phyloP scores from a whole-genome alignment of 1,140 invertebrate genomes.

The Drosophila pallidifrons region DNA sequence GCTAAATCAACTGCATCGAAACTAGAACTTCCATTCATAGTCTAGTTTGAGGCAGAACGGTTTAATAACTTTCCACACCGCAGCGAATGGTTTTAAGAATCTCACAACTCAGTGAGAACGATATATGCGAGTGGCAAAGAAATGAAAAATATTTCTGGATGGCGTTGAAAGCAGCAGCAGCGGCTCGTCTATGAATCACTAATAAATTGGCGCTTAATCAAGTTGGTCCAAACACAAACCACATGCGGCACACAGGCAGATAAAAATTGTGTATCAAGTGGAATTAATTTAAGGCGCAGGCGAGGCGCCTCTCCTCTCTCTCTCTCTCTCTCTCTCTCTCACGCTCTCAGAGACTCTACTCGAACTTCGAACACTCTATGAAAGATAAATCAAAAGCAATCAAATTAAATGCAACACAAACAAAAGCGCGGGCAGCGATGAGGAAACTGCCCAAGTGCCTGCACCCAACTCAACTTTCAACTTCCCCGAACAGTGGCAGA shows the following conservation, averaged over 20 bases:
- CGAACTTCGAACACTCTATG: slow-evolving; percentile 26
- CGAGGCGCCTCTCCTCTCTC: slow-evolving; percentile 52
- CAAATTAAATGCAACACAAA: slow-evolving; percentile 80
- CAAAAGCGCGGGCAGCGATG: slow-evolving; percentile 37
- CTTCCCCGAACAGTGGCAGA: slow-evolving; percentile 11
- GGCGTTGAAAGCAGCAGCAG: slow-evolving; percentile 74
- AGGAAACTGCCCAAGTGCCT: slow-evolving; percentile 42
- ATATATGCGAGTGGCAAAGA: neutral
- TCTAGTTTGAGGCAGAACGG: slow-evolving; percentile 59
- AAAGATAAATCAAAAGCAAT: slow-evolving; percentile 81
- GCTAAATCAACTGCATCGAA: slow-evolving; percentile 67
- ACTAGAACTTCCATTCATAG: slow-evolving; percentile 51
- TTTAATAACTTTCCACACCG: slow-evolving; percentile 69
- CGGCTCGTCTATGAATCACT: slow-evolving; percentile 66
- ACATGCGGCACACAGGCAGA: slow-evolving; percentile 48
- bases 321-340: neutral
- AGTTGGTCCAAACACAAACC: slow-evolving; percentile 55
- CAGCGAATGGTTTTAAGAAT: neutral
- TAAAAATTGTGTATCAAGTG: slow-evolving; percentile 69
- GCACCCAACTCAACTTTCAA: slow-evolving; percentile 23
- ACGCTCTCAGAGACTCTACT: neutral
- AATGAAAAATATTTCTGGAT: slow-evolving; percentile 73
- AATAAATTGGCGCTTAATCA: slow-evolving; percentile 82
- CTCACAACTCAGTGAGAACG: neutral
- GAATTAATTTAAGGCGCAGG: slow-evolving; percentile 63